Evolutionary conservation across 2,888 invertebrate species (phyloP).

Genomic region (Ichneumoninae sp.): DNA sequence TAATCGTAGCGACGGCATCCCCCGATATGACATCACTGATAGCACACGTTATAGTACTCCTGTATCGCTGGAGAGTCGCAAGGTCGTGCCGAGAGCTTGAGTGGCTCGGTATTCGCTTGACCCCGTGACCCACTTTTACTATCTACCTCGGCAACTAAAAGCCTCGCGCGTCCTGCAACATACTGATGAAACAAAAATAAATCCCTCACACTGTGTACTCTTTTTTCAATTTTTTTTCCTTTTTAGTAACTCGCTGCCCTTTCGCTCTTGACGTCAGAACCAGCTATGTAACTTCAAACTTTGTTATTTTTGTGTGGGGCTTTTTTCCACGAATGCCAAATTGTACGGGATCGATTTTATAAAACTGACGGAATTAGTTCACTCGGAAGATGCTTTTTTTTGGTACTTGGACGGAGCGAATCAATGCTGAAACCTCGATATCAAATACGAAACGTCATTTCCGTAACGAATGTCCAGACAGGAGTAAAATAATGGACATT

Average conservation of each 20-base stretch:
- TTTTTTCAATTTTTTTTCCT: not conserved
- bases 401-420: too few species aligned
- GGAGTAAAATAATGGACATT: too few species aligned
- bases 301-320: not conserved
- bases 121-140: slow-evolving; percentile 66
- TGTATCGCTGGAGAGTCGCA: slow-evolving; percentile 52
- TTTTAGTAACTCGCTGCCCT: not conserved
- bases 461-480: too few species aligned
- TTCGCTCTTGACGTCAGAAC: not conserved
- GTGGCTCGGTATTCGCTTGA: slow-evolving; percentile 66
- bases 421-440: too few species aligned
- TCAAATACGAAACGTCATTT: too few species aligned
- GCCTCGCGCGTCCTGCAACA: slow-evolving; percentile 57
- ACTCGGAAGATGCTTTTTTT: too few species aligned
- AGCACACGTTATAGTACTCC: slow-evolving; percentile 16
- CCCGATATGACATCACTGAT: slow-evolving; percentile 60
- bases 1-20: slow-evolving; percentile 49
- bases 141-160: slow-evolving; percentile 58
- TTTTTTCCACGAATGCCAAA: not conserved
- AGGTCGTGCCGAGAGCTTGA: slow-evolving; percentile 63
- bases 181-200: slow-evolving; percentile 58
- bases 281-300: not conserved
- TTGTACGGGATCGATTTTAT: not conserved
- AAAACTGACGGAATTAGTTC: not conserved
- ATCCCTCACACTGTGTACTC: slow-evolving; percentile 21